A percentile compares a stretch with the other conserved stretches of the same genome.
Evolutionary conservation across 1,140 invertebrate genomes (phyloP).

Genomic region (Helicorthomorpha holstii): DNA sequence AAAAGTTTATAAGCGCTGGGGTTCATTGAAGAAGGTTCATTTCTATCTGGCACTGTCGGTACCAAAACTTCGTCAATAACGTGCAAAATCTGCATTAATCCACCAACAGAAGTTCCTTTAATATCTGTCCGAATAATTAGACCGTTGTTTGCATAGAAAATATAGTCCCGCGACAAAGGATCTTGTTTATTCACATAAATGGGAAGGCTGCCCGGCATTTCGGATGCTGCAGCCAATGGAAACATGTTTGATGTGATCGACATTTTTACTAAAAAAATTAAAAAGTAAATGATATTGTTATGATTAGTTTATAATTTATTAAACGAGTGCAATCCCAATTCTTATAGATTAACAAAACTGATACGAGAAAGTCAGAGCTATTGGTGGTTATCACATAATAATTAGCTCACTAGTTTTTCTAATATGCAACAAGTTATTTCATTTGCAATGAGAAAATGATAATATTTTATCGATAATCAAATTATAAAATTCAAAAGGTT

Average conservation of each 20-base stretch:
- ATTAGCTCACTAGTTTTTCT: too few species aligned
- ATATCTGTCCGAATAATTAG: not conserved
- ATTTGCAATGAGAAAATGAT: too few species aligned
- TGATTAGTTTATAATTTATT: too few species aligned
- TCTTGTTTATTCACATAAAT: not conserved
- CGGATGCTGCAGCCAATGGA: not conserved
- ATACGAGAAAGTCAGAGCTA: too few species aligned
- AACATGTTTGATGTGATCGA: not conserved
- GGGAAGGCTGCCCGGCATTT: not conserved
- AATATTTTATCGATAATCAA: too few species aligned
- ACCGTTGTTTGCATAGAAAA: slow-evolving; percentile 4
- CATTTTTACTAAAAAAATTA: not conserved
- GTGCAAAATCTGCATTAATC: slow-evolving; percentile 7
- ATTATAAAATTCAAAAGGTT: too few species aligned
- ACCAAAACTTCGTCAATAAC: slow-evolving; percentile 11
- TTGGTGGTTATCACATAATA: too few species aligned
- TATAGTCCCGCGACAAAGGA: not conserved
- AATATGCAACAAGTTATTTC: too few species aligned
- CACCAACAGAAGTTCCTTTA: not conserved
- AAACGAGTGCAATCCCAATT: too few species aligned
- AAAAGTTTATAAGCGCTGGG: slow-evolving; percentile 9
- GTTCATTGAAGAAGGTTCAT: slow-evolving; percentile 5
- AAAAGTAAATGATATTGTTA: too few species aligned
- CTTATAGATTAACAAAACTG: too few species aligned
- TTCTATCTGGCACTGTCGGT: not conserved